Base-by-base conservation (phyloP, 2,113 vertebrate species). In the Syrmaticus mikado region DNA sequence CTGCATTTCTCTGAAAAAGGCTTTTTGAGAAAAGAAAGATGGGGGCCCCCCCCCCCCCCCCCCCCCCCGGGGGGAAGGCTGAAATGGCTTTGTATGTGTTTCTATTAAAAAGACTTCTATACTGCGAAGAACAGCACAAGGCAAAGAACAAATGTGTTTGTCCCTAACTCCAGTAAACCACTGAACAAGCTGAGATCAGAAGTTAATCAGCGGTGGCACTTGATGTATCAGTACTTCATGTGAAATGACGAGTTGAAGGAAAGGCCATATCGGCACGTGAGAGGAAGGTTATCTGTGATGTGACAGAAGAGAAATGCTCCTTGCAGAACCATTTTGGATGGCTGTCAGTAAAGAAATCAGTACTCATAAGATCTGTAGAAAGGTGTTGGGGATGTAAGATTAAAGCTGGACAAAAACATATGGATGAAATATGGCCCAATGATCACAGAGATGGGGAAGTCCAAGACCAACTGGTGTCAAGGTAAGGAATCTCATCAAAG, bases 161-260 rank as follows among this genome's bases (percentile, higher is more conserved):
- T 70, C 75, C 55, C 79, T 18, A 89, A 58, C 60, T 85, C 50
- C 50, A 67, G 68, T 22, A 65, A 85, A 80, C 6, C 85, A 72
- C 87, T 94, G 93, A 88, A 86, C 86, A 78, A 86, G 83, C 86
- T 38, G 85, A 62, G 82, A 90, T 32, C 79, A 94, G 94, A 85
- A 96, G 87, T 6, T 95, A 90, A 96, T 81, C 61, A 50, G 10
- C 15, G 68, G 11, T 92, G 94, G 82, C 88, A 91, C 45, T 81
- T 93, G 93, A 94, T 55, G 68, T 34, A 71, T 64, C 94, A 74
- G 82, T 4, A 38, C 60, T 36, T 96, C 82, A 91, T 88, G 76
- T 32, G 93, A 85, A 90, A 95, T 78, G 96, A 91, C 0, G 50
- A 91, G 90, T 4, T 55, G 90, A 82, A 90, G 82, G 65, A 87